These are phyloP conservation scores for Lasioglossum leucozonium DNA, from an alignment of 2,888 invertebrate genomes.

Conservation along the genomic window DNA sequence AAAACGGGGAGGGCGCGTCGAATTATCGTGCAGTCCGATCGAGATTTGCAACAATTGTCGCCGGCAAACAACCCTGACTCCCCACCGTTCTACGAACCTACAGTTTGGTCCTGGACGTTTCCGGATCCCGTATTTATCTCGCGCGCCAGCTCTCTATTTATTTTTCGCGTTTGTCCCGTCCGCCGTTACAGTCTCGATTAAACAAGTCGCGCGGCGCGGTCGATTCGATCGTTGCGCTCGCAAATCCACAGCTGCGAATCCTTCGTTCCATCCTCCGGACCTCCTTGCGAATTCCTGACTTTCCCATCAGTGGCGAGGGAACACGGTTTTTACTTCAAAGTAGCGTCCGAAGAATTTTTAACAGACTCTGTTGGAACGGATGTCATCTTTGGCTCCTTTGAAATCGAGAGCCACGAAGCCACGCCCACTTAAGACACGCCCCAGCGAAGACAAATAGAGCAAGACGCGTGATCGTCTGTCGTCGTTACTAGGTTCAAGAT, in stretches of 20 bases:
- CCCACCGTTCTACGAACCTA: no score
- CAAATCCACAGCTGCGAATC: neutral
- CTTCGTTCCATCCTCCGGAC: neutral
- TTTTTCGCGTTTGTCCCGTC: neutral
- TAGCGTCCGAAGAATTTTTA: neutral
- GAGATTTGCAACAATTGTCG: slow-evolving; percentile 36
- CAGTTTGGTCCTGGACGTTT: no score
- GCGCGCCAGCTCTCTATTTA: neutral
- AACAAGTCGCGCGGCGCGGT: neutral
- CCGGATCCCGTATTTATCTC: neutral
- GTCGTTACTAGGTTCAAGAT: no score
- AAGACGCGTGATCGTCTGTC: no score
- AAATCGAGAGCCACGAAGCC: no score
- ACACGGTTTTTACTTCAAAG: neutral
- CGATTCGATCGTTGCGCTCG: neutral
- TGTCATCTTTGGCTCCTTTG: no score
- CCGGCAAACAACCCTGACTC: slow-evolving; percentile 18
- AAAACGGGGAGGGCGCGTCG: slow-evolving; percentile 16
- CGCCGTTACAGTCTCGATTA: neutral
- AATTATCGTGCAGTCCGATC: slow-evolving; percentile 31
- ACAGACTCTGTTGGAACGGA: no score
- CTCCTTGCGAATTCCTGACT: neutral
- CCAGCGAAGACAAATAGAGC: no score
- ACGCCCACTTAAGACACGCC: no score
- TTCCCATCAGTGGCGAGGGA: neutral